Conservation (phyloP, 1,140 invertebrate genomes). For the Formica selysi region DNA sequence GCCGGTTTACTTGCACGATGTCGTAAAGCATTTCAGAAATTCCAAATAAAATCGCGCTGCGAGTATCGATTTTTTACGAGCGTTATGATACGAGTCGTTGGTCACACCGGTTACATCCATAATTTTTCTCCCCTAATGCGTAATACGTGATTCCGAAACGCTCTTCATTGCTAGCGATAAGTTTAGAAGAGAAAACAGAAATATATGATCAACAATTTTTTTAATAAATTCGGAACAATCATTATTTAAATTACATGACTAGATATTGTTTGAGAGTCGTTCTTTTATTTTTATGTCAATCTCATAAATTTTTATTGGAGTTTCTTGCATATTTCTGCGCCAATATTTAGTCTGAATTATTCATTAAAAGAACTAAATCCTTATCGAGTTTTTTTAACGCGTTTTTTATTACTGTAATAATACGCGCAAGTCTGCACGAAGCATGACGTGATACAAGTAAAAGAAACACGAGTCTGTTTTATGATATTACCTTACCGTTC, state of each 20-base stretch:
- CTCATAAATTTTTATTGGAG: background rate
- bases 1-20: constrained; percentile 5
- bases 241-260: too few species aligned
- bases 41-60: constrained; percentile 32
- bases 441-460: constrained; percentile 17
- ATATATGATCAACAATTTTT: background rate
- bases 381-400: constrained; percentile 17
- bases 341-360: background rate
- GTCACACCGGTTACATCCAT: constrained; percentile 42
- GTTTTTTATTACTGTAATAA: constrained; percentile 20
- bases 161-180: background rate
- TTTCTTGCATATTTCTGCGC: background rate
- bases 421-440: background rate
- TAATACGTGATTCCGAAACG: constrained; percentile 21
- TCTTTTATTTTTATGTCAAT: background rate
- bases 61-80: constrained; percentile 48
- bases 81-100: constrained; percentile 33
- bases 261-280: background rate
- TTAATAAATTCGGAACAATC: too few species aligned
- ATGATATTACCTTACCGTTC: constrained; percentile 22
- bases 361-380: background rate
- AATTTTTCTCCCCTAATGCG: background rate
- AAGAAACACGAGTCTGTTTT: constrained; percentile 1
- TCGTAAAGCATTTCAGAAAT: constrained; percentile 50
- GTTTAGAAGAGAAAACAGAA: too few species aligned